phyloP scores from a whole-genome alignment of 92 coral and sea anemone genomes.

The Parazoanthus darwini region DNA sequence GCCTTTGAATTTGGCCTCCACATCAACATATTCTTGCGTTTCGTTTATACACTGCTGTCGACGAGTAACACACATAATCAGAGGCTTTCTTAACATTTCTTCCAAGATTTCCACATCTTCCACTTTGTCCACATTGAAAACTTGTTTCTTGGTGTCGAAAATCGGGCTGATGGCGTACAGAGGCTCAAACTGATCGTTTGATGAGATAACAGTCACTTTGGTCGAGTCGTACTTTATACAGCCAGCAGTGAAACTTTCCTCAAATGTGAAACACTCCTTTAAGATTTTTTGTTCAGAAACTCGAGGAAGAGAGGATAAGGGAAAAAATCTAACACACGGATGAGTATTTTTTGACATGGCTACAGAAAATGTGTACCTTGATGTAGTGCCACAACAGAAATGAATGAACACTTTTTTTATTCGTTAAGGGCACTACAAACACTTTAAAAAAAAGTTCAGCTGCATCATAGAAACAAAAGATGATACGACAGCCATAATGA shows the following conservation, averaged over 20 bases:
- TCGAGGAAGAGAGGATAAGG: constrained; percentile 5
- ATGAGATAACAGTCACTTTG: constrained; percentile 2
- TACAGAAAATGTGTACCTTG: neutral
- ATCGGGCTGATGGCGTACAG: neutral
- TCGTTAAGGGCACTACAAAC: too few relatives aligned
- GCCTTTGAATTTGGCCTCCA: neutral
- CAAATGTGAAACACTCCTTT: constrained; percentile 8
- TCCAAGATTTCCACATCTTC: neutral
- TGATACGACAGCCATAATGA: too few relatives aligned
- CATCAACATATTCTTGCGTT: neutral
- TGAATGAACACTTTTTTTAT: too few relatives aligned
- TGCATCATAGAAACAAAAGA: too few relatives aligned
- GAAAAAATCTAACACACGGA: neutral
- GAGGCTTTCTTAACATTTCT: neutral
- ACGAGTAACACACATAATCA: constrained; percentile 9
- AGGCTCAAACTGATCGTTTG: neutral
- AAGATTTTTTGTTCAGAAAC: neutral
- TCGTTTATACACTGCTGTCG: constrained; percentile 6
- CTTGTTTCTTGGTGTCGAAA: constrained; percentile 15
- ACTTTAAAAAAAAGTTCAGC: too few relatives aligned
- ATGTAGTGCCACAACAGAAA: neutral
- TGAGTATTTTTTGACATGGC: neutral
- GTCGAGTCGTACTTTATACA: neutral
- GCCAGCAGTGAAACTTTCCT: neutral
- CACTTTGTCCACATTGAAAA: neutral